Evolutionary conservation across 2,888 invertebrate genomes (phyloP).

Genomic region (Rhorus exstirpatorius): DNA sequence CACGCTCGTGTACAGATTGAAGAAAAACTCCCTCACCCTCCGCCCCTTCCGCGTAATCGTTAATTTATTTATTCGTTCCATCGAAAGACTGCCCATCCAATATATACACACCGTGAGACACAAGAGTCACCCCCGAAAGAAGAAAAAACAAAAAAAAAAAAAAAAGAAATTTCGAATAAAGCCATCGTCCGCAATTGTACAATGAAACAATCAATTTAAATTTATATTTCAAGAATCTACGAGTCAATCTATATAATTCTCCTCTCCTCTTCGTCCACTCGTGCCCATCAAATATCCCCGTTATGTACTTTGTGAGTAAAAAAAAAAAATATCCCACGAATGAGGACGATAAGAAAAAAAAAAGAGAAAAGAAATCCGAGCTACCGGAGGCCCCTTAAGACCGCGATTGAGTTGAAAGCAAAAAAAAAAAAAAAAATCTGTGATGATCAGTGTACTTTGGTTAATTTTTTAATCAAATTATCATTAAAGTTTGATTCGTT

Average conservation of each 20-base stretch:
- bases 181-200: constrained; percentile 72
- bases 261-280: constrained; percentile 15
- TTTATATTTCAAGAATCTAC: constrained; percentile 74
- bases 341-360: constrained; percentile 13
- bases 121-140: constrained; percentile 21
- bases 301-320: neutral
- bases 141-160: constrained; percentile 6
- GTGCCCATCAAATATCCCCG: neutral
- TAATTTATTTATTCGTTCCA: constrained; percentile 65
- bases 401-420: neutral
- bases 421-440: too few species aligned
- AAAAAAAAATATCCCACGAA: constrained; percentile 52
- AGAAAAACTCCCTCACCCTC: constrained; percentile 10
- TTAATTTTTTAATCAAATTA: constrained; percentile 31
- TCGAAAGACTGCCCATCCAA: constrained; percentile 71
- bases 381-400: neutral
- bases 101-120: constrained; percentile 1
- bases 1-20: constrained; percentile 47
- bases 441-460: too few species aligned
- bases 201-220: constrained; percentile 78
- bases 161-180: constrained; percentile 20
- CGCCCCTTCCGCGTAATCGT: constrained; percentile 31
- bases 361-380: neutral
- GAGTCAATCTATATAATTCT: constrained; percentile 75
- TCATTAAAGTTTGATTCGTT: constrained; percentile 14